A percentile compares a stretch with the other conserved stretches of the same genome.
Conservation (phyloP, 2,888 invertebrate species). For the Zeuzera pyrina region DNA sequence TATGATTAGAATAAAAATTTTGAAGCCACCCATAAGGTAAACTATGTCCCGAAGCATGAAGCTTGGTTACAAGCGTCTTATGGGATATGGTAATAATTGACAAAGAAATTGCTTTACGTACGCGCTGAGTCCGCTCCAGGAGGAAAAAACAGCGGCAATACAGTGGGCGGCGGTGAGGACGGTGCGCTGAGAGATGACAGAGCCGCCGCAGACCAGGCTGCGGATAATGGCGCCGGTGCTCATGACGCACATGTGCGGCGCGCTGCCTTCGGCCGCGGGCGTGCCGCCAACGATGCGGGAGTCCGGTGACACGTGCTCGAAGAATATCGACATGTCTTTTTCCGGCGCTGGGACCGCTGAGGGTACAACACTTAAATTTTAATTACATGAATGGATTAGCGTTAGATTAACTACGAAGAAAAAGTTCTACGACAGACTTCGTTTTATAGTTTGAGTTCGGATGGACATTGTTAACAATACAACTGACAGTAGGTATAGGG, state of each 20-base stretch:
- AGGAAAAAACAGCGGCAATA: slow-evolving; percentile 27
- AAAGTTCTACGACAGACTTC: too few species aligned
- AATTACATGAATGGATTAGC: background rate
- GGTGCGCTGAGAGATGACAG: slow-evolving; percentile 27
- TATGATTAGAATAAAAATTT: too few species aligned
- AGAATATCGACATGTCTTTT: slow-evolving; percentile 32
- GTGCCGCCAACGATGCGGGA: slow-evolving; percentile 45
- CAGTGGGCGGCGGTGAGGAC: slow-evolving; percentile 54
- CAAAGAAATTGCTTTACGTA: too few species aligned
- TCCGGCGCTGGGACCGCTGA: slow-evolving; percentile 37
- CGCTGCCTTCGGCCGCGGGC: slow-evolving; percentile 27
- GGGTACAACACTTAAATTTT: slow-evolving; percentile 4
- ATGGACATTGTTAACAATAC: too few species aligned
- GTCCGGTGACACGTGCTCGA: slow-evolving; percentile 27
- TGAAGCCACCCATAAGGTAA: too few species aligned
- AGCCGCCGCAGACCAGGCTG: slow-evolving; percentile 40
- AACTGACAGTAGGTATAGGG: too few species aligned
- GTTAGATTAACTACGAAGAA: too few species aligned
- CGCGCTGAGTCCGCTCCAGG: slow-evolving; percentile 24
- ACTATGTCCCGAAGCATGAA: background rate
- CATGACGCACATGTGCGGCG: slow-evolving; percentile 42
- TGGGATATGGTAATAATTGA: too few species aligned
- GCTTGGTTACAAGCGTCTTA: too few species aligned
- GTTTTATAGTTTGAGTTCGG: too few species aligned
- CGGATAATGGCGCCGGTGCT: slow-evolving; percentile 26